Evolutionary conservation across 2,113 vertebrate genomes (phyloP), one percentile per base, ranked within the genome.

Genomic region (Spea bombifrons): DNA sequence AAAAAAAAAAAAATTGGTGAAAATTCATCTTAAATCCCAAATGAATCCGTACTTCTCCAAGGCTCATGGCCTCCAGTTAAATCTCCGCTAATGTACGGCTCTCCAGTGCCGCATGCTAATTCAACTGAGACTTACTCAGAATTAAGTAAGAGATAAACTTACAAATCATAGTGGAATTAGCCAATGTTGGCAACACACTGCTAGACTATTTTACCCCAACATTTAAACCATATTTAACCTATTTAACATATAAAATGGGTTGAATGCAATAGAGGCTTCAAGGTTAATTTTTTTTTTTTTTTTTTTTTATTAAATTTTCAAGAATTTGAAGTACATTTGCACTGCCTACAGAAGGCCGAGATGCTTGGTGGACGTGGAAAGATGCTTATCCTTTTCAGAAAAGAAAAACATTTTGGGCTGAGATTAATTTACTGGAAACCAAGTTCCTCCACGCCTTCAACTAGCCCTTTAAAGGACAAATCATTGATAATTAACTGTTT

Each of bases 21-120:
- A 55, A 61, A 61, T 61, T 5, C 59, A 61, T 46, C 9, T 71
- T 71, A 43, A 71, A 55, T 55, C 70, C 50, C 10, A 71, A 55
- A 44, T 71, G 70, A 71, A 52, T 30, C 8, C 48, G 49, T 55
- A 71, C 49, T 16, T 55, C 16, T 68, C 46, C 13, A 12, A 50
- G 16, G 12, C 66, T 67, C n/a, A 43, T 67, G 44, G 49, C 70
- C 70, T 53, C 70, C 50, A 43, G 70, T 53, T 71, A 71, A 17
- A 71, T 71, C 49, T 71, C 50, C 13, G 6, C 3, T 61, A 61
- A 61, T 61, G 59, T 16, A 61, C 59, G 8, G 15, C 59, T 61
- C 59, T 12, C n/a, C n/a, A 15, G 59, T 13, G 15, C 5, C 5
- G 59, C 10, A 61, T 61, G 12, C 30, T 55, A 55, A 71, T 71